phyloP scores from a whole-genome alignment of 2,797 vertebrate genomes.

The Aplochiton taeniatus region DNA sequence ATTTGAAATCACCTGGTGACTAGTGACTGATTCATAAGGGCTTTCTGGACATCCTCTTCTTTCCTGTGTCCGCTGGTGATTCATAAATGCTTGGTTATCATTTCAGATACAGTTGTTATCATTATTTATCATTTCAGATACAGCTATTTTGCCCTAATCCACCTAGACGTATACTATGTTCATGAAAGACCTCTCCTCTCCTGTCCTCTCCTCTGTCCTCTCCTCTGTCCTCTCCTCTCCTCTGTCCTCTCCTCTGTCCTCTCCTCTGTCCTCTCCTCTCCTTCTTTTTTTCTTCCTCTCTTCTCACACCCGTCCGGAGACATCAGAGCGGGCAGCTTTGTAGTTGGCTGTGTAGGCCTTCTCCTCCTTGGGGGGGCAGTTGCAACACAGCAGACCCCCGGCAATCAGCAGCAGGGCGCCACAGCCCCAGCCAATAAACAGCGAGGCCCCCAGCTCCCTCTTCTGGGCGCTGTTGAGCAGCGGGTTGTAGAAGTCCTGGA shows the following conservation, averaged over 20 bases:
- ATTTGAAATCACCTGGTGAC: too few relatives aligned
- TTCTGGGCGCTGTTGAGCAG: slow-evolving; percentile 78
- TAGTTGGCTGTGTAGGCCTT: slow-evolving; percentile 81
- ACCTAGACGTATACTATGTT: not conserved
- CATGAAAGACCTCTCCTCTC: not conserved
- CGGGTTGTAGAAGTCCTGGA: slow-evolving; percentile 91
- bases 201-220: not conserved
- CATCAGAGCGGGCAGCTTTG: slow-evolving; percentile 73
- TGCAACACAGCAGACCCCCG: slow-evolving; percentile 85
- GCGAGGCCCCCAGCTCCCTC: slow-evolving; percentile 85
- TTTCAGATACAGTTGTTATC: too few relatives aligned
- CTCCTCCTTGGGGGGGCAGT: slow-evolving; percentile 76
- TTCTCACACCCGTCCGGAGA: slow-evolving; percentile 73
- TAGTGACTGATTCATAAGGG: too few relatives aligned
- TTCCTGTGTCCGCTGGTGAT: too few relatives aligned
- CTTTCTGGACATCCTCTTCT: too few relatives aligned
- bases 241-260: not conserved
- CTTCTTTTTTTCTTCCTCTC: too few relatives aligned
- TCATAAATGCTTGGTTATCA: too few relatives aligned
- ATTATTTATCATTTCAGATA: too few relatives aligned
- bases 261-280: slow-evolving; percentile 9
- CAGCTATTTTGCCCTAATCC: too few relatives aligned
- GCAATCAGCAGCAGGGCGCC: slow-evolving; percentile 84
- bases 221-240: slow-evolving; percentile 26
- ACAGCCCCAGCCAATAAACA: slow-evolving; percentile 92